Percentiles rank a stretch among this genome's conserved stretches.
phyloP scores from a whole-genome alignment of 2,113 vertebrate species.

The Tylochromis polylepis region DNA sequence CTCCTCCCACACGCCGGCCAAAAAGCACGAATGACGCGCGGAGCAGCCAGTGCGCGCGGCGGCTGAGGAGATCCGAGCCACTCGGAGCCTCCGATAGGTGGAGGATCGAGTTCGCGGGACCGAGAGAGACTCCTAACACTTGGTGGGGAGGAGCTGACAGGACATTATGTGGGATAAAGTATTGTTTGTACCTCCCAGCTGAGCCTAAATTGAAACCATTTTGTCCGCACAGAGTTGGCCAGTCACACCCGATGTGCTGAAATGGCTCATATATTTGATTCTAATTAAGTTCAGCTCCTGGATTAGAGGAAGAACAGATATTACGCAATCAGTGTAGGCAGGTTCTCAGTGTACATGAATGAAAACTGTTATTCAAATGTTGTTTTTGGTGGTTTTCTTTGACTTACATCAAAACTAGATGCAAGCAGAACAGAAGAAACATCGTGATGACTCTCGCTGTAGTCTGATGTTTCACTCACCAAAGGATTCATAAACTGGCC shows the following conservation, averaged over 20 bases:
- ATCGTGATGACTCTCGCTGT: neutral
- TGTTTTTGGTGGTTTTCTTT: neutral
- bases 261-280: neutral
- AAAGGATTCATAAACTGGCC: neutral
- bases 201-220: neutral
- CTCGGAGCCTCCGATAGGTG: slow-evolving; percentile 6
- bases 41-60: slow-evolving; percentile 40
- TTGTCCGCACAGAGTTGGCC: neutral
- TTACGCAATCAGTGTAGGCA: neutral
- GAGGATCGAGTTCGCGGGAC: neutral
- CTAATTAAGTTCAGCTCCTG: neutral
- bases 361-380: neutral
- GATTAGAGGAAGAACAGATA: neutral
- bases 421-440: neutral
- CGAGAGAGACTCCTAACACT: neutral
- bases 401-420: neutral
- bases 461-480: neutral
- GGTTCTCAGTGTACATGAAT: neutral
- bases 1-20: slow-evolving; percentile 33
- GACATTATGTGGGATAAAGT: neutral
- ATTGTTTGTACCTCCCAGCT: neutral
- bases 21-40: slow-evolving; percentile 37
- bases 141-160: neutral
- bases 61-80: neutral
- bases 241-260: neutral